Evolutionary conservation across 2,888 invertebrate genomes (phyloP), one percentile per base, ranked within the genome.

Genomic region (Digitonthophagus gazella): DNA sequence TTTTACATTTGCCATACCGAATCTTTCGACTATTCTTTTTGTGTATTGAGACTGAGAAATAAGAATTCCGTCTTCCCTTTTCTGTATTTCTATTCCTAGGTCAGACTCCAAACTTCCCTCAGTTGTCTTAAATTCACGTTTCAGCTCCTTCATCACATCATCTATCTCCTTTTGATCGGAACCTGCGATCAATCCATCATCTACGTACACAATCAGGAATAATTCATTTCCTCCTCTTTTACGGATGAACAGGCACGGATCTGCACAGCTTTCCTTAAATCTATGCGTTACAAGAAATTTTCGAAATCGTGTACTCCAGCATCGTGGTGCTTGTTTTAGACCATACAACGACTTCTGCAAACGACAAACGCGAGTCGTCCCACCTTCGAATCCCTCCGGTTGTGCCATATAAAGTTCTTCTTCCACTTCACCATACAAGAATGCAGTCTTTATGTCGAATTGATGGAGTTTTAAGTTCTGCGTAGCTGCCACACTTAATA

Each of bases 301-400:
- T n/a, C n/a, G n/a, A n/a, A n/a, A n/a, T n/a, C n/a, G n/a, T n/a
- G n/a, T n/a, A 69, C 80, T 78, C 80, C 81, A 81, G 56, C 76
- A 76, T 58, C 80, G 67, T 6, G 79, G 76, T 11, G 79, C 75
- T 71, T 81, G 80, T 67, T 80, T 80, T 1, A 82, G 72, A 6
- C 81, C 80, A 73, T 82, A 81, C 16, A 82, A 58, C 65, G 78
- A 77, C 68, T 73, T 74, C n/a, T 74, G 73, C 8, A 82, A 71
- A 56, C 74, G 72, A 68, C 80, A 82, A 3, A 80, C 78, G 16
- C 67, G 57, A 3, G 64, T 66, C 1, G 75, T 72, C n/a, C 75
- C 76, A 70, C 79, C 76, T 15, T 74, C 67, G 67, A 74, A 78
- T 6, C 80, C 80, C 67, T 77, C 72, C 58, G 80, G 81, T 55